These are phyloP conservation scores for Hemibagrus guttatus DNA, from an alignment of 2,797 vertebrate species.

Conservation along the genomic window DNA sequence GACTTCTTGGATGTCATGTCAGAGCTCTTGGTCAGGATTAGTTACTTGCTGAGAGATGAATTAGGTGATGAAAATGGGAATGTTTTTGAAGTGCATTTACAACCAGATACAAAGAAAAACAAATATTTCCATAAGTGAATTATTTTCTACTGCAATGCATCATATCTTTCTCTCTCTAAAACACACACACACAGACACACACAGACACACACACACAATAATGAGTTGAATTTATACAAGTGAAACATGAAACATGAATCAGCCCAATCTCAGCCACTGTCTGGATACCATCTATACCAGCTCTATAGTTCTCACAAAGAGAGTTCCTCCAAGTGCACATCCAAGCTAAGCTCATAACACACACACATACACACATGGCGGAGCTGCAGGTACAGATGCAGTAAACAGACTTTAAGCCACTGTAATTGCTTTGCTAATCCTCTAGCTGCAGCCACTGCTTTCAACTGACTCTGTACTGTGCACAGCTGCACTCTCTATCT, in stretches of 20 bases:
- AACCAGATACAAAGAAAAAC: not conserved
- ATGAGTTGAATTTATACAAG: not conserved
- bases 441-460: conserved; percentile 51
- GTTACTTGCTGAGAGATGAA: not conserved
- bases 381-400: conserved; percentile 58
- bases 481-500: conserved; percentile 11
- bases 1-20: not conserved
- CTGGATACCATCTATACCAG: not conserved
- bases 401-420: conserved; percentile 62
- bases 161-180: not conserved
- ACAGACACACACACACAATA: not conserved
- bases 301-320: not conserved
- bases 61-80: not conserved
- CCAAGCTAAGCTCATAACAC: not conserved
- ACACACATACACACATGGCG: conserved; percentile 21
- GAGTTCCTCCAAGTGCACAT: conserved; percentile 12
- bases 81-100: not conserved
- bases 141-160: conserved; percentile 10
- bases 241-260: not conserved
- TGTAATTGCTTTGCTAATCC: conserved; percentile 69
- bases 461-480: conserved; percentile 16
- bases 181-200: not conserved
- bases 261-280: not conserved
- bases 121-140: not conserved
- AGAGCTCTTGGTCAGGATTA: not conserved